A percentile compares a stretch with the other conserved stretches of the same genome.
phyloP scores from a whole-genome alignment of 2,797 vertebrate genomes.

The Xenops minutus region DNA sequence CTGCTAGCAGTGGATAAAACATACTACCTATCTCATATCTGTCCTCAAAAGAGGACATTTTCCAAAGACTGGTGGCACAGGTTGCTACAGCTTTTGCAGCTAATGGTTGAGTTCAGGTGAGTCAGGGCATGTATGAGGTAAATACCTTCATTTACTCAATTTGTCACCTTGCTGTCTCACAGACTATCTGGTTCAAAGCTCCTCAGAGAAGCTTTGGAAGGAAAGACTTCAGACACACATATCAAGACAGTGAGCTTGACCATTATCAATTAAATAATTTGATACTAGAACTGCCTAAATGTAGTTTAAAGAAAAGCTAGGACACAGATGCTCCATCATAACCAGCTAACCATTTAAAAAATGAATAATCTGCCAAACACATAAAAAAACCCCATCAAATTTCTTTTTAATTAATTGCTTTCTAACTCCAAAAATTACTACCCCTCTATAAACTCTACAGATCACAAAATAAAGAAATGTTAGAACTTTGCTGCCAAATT shows the following conservation, averaged over 20 bases:
- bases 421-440: background rate
- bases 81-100: background rate
- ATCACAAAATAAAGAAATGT: background rate
- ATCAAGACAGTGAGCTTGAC: background rate
- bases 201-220: background rate
- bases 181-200: background rate
- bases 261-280: background rate
- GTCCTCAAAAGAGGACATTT: background rate
- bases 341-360: background rate
- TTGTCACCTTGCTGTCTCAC: background rate
- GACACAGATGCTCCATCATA: background rate
- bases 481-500: background rate
- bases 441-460: background rate
- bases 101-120: background rate
- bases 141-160: background rate
- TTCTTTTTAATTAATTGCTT: background rate
- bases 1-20: background rate
- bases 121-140: background rate
- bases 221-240: background rate
- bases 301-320: background rate
- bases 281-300: background rate
- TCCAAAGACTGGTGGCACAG: background rate
- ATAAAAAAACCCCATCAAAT: background rate
- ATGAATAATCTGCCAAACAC: background rate
- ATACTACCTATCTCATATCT: background rate